Conservation (phyloP, 2,113 vertebrate species). For the Lampris megalopsis region DNA sequence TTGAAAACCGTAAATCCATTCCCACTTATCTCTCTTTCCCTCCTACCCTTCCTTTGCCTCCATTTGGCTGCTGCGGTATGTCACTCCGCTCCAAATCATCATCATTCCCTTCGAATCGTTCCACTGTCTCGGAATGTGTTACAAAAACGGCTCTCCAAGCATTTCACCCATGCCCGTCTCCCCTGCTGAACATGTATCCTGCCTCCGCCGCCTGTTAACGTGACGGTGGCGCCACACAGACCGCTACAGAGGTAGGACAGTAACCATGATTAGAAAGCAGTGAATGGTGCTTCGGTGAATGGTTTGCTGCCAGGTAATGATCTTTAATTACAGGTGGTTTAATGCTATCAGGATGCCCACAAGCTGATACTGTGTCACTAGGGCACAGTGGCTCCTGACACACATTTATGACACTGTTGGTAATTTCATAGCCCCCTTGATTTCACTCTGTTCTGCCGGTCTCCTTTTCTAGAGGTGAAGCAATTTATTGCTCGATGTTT, state of each 20-base stretch:
- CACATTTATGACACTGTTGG: slow-evolving; percentile 27
- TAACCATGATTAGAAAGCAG: slow-evolving; percentile 32
- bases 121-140: slow-evolving; percentile 34
- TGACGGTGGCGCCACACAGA: slow-evolving; percentile 17
- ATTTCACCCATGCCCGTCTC: slow-evolving; percentile 26
- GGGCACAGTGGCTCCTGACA: slow-evolving; percentile 17
- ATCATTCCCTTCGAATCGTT: slow-evolving; percentile 40
- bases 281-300: slow-evolving; percentile 57
- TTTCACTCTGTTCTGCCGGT: neutral
- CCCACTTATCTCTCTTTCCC: slow-evolving; percentile 25
- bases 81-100: slow-evolving; percentile 40
- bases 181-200: slow-evolving; percentile 18
- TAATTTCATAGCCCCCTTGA: slow-evolving; percentile 16
- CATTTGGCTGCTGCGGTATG: slow-evolving; percentile 10
- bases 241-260: slow-evolving; percentile 9
- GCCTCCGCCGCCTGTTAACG: slow-evolving; percentile 16
- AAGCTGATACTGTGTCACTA: slow-evolving; percentile 44
- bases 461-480: neutral
- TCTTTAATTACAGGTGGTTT: slow-evolving; percentile 70
- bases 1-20: slow-evolving; percentile 25
- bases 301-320: slow-evolving; percentile 70
- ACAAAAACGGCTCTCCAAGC: neutral
- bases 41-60: neutral
- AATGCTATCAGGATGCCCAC: slow-evolving; percentile 65
- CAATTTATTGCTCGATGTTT: neutral